A percentile compares a stretch with the other conserved stretches of the same genome.
Evolutionary conservation across 2,888 invertebrate genomes (phyloP).

Genomic region (Gymnosoma rotundatum): DNA sequence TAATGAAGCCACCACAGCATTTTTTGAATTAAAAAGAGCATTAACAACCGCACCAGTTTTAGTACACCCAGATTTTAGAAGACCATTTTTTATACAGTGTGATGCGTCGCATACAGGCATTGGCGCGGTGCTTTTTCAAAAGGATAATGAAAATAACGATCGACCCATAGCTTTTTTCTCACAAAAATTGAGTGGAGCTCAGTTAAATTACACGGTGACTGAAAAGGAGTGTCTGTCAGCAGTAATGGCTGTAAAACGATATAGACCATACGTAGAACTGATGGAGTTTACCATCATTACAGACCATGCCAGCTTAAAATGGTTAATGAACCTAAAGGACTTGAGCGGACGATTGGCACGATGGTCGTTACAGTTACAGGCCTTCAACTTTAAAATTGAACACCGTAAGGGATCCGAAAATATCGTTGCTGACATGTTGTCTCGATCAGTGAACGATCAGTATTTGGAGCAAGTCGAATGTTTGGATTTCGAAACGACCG

Average conservation of each 20-base stretch:
- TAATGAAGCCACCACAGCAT: neutral
- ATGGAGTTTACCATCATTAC: neutral
- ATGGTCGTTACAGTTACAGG: slow-evolving; percentile 1
- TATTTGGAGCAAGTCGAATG: neutral
- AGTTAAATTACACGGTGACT: neutral
- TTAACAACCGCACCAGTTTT: neutral
- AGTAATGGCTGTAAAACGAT: neutral
- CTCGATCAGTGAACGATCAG: neutral
- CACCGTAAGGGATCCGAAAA: slow-evolving; percentile 1
- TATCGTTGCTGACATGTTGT: neutral
- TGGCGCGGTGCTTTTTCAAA: neutral
- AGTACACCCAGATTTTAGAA: neutral
- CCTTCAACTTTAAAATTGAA: neutral
- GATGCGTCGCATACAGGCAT: neutral
- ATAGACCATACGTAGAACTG: neutral
- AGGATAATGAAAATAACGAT: neutral
- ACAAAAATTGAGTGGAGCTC: neutral
- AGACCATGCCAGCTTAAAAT: neutral
- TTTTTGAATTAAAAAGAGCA: neutral
- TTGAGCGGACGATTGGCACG: slow-evolving; percentile 1
- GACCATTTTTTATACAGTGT: neutral
- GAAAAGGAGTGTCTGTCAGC: neutral
- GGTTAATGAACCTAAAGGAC: neutral
- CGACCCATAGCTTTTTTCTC: neutral
- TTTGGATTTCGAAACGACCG: neutral